Percentiles rank a stretch among this genome's conserved stretches.
phyloP scores from a whole-genome alignment of 2,113 vertebrate species.

The Blennius ocellaris region DNA sequence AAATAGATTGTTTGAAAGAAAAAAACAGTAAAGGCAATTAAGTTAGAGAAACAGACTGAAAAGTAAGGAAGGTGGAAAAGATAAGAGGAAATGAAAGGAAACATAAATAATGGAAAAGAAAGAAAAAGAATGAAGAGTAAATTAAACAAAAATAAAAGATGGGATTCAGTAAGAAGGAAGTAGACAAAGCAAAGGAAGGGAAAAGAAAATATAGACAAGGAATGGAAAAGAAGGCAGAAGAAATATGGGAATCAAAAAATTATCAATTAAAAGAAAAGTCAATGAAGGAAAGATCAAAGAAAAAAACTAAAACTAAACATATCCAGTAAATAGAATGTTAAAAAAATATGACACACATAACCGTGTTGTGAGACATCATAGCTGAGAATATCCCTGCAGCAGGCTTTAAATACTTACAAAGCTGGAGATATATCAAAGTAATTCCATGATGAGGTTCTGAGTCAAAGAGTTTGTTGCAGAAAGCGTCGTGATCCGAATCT shows the following conservation, averaged over 20 bases:
- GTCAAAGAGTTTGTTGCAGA: not conserved
- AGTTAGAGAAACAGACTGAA: too few species aligned
- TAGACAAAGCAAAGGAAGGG: too few species aligned
- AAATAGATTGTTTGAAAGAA: too few species aligned
- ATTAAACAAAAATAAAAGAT: not conserved
- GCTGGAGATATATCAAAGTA: not conserved
- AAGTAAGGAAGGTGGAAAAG: not conserved
- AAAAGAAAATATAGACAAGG: too few species aligned
- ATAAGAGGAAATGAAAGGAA: not conserved
- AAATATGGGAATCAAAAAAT: too few species aligned
- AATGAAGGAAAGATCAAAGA: too few species aligned
- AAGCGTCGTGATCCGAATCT: not conserved
- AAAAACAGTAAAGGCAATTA: too few species aligned
- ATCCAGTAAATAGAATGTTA: too few species aligned
- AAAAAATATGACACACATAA: not conserved
- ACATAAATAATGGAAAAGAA: not conserved
- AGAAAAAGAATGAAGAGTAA: not conserved
- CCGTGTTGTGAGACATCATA: not conserved
- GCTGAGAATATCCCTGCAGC: not conserved
- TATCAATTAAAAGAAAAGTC: too few species aligned
- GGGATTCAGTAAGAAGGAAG: too few species aligned
- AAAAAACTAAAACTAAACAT: too few species aligned
- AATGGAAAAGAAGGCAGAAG: too few species aligned
- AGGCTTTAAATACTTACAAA: not conserved
- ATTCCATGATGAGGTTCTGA: not conserved